These are phyloP conservation scores for Coregonus suidteri DNA, from an alignment of 2,797 vertebrate genomes.

Conservation along the genomic window DNA sequence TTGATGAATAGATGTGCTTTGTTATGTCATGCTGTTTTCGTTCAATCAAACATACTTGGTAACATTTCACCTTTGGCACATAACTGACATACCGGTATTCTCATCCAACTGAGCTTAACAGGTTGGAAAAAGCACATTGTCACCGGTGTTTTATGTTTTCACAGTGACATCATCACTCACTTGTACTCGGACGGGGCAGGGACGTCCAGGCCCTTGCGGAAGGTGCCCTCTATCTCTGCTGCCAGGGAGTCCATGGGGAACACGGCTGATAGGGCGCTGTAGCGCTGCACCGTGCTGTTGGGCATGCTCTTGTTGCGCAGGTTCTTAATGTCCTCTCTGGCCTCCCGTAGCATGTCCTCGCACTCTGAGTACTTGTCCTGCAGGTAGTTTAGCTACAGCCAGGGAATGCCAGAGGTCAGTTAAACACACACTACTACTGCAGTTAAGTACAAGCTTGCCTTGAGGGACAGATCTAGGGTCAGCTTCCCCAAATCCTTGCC, in stretches of 20 bases:
- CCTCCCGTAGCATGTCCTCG: conserved; percentile 83
- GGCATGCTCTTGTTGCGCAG: conserved; percentile 81
- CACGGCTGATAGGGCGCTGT: conserved; percentile 74
- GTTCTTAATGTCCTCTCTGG: conserved; percentile 84
- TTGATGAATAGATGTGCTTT: background rate
- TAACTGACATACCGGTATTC: background rate
- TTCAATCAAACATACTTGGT: background rate
- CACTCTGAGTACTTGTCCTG: conserved; percentile 83
- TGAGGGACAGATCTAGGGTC: background rate
- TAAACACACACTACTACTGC: conserved; percentile 1
- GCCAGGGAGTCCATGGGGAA: conserved; percentile 87
- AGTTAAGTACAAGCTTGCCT: background rate
- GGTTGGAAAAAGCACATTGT: background rate
- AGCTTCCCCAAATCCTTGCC: background rate
- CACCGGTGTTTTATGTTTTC: too few relatives aligned
- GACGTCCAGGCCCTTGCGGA: conserved; percentile 82
- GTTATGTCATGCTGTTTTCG: background rate
- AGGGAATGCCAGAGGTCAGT: conserved; percentile 30
- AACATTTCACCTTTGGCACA: background rate
- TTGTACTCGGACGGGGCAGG: conserved; percentile 81
- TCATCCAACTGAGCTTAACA: background rate
- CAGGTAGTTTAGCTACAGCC: conserved; percentile 81
- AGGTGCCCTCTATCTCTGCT: conserved; percentile 87
- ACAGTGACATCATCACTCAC: conserved; percentile 60
- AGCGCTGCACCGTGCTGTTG: conserved; percentile 84